Conservation (phyloP, 2,113 vertebrate genomes). For the Varanus komodoensis region DNA sequence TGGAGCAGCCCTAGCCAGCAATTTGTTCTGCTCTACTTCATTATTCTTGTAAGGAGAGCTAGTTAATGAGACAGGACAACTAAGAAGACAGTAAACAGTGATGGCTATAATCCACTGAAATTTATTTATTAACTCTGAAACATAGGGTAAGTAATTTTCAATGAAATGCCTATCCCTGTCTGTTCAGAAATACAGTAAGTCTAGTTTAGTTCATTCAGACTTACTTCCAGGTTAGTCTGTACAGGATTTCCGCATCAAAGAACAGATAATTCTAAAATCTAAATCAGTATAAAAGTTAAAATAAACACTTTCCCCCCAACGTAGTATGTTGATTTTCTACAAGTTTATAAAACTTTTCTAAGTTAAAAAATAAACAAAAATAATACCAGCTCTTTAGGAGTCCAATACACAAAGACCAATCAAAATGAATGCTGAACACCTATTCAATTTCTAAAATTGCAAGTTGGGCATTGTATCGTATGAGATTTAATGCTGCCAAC, state of each 20-base stretch:
- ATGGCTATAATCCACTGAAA: slow-evolving; percentile 64
- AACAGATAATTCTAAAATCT: background rate
- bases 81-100: slow-evolving; percentile 78
- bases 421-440: slow-evolving; percentile 26
- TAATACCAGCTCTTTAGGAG: background rate
- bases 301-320: background rate
- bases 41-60: slow-evolving; percentile 88
- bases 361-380: background rate
- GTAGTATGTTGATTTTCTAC: background rate
- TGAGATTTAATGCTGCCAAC: slow-evolving; percentile 9
- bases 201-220: background rate
- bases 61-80: slow-evolving; percentile 85
- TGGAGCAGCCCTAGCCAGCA: slow-evolving; percentile 87
- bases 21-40: slow-evolving; percentile 89
- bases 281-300: slow-evolving; percentile 11
- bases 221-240: background rate
- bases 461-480: background rate
- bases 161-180: background rate
- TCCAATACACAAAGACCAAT: slow-evolving; percentile 21
- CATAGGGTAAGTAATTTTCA: background rate
- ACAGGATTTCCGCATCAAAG: background rate
- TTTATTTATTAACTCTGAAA: slow-evolving; percentile 21
- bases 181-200: background rate
- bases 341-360: slow-evolving; percentile 4
- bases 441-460: slow-evolving; percentile 29